These are phyloP conservation scores for Drosophila demipolita DNA, from an alignment of 2,888 invertebrate genomes.

Conservation along the genomic window DNA sequence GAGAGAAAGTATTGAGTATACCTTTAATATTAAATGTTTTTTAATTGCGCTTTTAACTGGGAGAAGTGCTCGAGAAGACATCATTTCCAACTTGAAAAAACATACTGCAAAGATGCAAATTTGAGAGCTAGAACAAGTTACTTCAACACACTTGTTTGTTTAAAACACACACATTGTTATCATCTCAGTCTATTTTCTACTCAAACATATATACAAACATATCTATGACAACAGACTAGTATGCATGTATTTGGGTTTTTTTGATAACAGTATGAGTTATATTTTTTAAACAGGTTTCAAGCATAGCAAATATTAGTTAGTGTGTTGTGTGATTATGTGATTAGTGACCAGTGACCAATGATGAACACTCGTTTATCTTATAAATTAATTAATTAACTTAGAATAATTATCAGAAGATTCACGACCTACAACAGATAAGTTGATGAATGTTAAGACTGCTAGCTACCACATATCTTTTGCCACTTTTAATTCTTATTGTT, in stretches of 20 bases:
- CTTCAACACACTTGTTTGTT: not conserved
- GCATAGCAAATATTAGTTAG: not conserved
- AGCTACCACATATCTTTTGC: not conserved
- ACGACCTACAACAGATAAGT: not conserved
- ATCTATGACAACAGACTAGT: not conserved
- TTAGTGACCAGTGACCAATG: not conserved
- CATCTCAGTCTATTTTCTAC: slow-evolving; percentile 35
- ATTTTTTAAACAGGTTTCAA: slow-evolving; percentile 39
- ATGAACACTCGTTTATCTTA: slow-evolving; percentile 2
- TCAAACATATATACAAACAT: slow-evolving; percentile 1
- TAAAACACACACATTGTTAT: slow-evolving; percentile 29
- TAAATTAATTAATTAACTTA: not conserved
- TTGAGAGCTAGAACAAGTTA: slow-evolving; percentile 23
- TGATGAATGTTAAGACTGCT: not conserved
- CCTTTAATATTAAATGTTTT: too few species aligned
- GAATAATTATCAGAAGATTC: not conserved
- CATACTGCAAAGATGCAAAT: not conserved
- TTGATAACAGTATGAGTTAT: slow-evolving; percentile 17
- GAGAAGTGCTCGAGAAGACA: not conserved
- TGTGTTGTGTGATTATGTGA: slow-evolving; percentile 14
- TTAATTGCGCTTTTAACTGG: not conserved
- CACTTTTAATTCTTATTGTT: not conserved
- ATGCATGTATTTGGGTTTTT: slow-evolving; percentile 1
- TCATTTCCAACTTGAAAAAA: slow-evolving; percentile 1
- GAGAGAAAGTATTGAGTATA: not conserved